Base-by-base conservation (phyloP, 2,888 invertebrate species). In the Drosophila limbata region DNA sequence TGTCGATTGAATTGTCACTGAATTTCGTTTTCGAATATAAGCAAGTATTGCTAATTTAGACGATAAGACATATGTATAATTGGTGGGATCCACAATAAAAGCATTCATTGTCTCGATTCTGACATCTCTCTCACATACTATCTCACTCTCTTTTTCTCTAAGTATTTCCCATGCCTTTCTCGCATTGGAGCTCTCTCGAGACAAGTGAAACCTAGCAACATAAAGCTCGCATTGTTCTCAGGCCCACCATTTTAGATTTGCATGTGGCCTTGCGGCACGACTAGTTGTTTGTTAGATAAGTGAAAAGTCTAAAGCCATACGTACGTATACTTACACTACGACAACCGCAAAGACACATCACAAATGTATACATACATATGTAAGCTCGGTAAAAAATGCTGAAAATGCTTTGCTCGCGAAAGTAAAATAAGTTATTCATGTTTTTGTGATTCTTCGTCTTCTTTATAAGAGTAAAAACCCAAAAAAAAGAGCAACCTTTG, bases 221-320 rank as follows among this genome's bases (percentile, higher is more conserved):
- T 39, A 25, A 67, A 76, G 73, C 73, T 69, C 56, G 69, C 81
- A 63, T 71, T 68, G 62, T 71, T 73, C 56, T 76, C 50, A 40
- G 39, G 8, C 48, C 37, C 72, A 60, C 51, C 55, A 77, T 77
- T 80, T 80, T 72, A 75, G 52, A 80, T 79, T 79, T 80, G 69
- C 80, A 75, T 65, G 71, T 25, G 59, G 70, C 63, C 17, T 40
- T 40, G 40, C 40, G 10, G 4, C 17, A 40, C 40, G 17, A 10
- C 40, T 40, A 48, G 64, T 21, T 50, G n/a, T 35, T 50, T 81
- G 77, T 79, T 69, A 72, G 55, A 51, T 78, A 81, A 70, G 56
- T 68, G 70, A 53, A 65, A 50, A 53, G 67, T 63, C 51, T 4
- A 17, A 9, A 17, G 4, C 42, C 40, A 51, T 42, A 37, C 17